Base-by-base conservation (phyloP, 2,113 vertebrate species). In the Lepus timidus region DNA sequence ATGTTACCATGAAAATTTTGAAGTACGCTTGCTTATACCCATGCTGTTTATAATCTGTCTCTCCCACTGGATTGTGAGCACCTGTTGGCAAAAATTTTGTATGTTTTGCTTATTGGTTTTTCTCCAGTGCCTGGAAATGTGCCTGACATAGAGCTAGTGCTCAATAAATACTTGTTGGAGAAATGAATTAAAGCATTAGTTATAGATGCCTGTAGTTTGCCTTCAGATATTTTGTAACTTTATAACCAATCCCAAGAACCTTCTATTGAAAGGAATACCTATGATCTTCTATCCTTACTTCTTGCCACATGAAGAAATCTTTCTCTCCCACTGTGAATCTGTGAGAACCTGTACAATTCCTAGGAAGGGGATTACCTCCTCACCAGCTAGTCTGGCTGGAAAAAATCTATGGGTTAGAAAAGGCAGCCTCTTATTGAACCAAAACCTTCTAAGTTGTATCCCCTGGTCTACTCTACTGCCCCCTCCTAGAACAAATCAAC, bases 201-300 rank as follows among this genome's bases (percentile, higher is more conserved):
- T 84, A 76, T 1, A 91, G 74, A 88, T 2, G 83, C 20, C n/a
- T 36, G 85, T 82, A 73, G 65, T 91, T 94, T 89, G n/a, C 23
- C 55, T 84, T 75, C 71, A 83, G 67, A 61, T 65, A 78, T 65
- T 84, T 71, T 76, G 3, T 23, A 70, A 22, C 49, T 91, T 65
- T 95, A 23, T 75, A 92, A 88, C 44, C 80, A 91, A 74, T 82
- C 64, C 16, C 17, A 58, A 85, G 36, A 36, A 87, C 62, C 31
- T 94, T 65, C 13, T 33, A 75, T 10, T 2, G 25, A 82, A 94
- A 79, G 31, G 20, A 78, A 74, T 85, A 70, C 58, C 44, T 70
- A 22, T 31, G n/a, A 33, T 68, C 39, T 88, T 93, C 36, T 31
- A 55, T 12, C 4, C 17, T 10, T 81, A 29, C 74, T 86, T 94